phyloP scores from a whole-genome alignment of 2,113 vertebrate species.

The Rhombomys opimus region DNA sequence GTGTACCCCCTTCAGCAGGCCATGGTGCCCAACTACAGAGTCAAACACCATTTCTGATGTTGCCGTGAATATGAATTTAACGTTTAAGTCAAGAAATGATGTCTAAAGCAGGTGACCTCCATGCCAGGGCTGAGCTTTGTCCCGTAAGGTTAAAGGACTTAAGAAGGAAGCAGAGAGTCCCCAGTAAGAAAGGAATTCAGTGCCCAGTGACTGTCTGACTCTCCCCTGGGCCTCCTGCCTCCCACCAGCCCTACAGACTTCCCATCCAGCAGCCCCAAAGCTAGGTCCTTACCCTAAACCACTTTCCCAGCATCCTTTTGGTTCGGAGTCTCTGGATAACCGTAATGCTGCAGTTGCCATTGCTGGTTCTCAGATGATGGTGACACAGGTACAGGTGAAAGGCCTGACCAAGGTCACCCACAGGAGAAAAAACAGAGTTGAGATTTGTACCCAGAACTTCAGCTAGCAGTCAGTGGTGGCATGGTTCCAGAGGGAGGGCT shows the following conservation, averaged over 20 bases:
- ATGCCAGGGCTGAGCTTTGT: neutral
- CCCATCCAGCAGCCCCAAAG: neutral
- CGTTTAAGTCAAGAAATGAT: neutral
- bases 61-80: neutral
- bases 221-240: neutral
- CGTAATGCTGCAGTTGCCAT: rapidly evolving
- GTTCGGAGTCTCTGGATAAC: neutral
- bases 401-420: neutral
- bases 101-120: no score
- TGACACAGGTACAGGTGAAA: neutral
- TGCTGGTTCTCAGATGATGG: neutral
- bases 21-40: neutral
- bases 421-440: neutral
- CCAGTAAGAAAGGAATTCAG: neutral
- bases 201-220: neutral
- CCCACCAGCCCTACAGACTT: no score
- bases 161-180: no score
- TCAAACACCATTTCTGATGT: neutral
- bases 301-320: rapidly evolving
- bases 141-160: neutral
- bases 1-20: neutral
- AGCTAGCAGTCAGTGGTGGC: neutral
- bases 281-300: neutral
- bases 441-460: neutral
- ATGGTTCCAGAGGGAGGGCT: neutral